A percentile compares a stretch with the other conserved stretches of the same genome.
phyloP scores from a whole-genome alignment of 2,888 invertebrate species.

The Osmoderma eremita region DNA sequence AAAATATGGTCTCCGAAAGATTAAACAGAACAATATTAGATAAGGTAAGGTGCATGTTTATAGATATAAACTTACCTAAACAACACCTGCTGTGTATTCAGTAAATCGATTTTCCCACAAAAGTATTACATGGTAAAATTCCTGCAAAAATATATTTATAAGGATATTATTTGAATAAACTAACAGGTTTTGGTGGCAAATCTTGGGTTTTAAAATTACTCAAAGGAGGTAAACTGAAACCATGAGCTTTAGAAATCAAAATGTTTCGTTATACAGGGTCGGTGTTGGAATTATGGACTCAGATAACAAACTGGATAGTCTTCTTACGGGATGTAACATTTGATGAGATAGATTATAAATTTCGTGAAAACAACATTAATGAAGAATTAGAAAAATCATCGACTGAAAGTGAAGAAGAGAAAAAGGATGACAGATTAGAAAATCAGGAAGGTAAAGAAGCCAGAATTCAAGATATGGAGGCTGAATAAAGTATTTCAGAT shows the following conservation, averaged over 20 bases:
- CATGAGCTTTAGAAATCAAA: too few relatives aligned
- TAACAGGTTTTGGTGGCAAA: too few relatives aligned
- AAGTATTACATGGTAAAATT: too few relatives aligned
- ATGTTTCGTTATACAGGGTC: too few relatives aligned
- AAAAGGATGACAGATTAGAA: slow-evolving; percentile 1
- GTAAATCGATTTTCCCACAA: too few relatives aligned
- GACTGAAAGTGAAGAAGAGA: slow-evolving; percentile 1
- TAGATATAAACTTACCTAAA: not conserved
- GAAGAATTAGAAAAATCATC: not conserved
- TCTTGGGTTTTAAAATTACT: too few relatives aligned
- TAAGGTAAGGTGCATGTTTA: slow-evolving; percentile 1
- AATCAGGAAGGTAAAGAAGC: not conserved
- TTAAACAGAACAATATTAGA: not conserved
- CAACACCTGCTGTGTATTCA: too few relatives aligned
- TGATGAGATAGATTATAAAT: slow-evolving; percentile 17
- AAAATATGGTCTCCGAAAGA: not conserved
- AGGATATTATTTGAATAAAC: too few relatives aligned
- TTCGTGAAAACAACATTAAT: not conserved
- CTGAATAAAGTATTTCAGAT: not conserved
- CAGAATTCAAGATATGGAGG: not conserved
- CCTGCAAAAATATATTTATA: too few relatives aligned
- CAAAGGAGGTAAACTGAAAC: too few relatives aligned
- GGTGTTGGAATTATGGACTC: not conserved
- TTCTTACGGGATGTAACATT: slow-evolving; percentile 7
- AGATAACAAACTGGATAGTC: slow-evolving; percentile 1